Evolutionary conservation across 2,797 vertebrate species (phyloP), one percentile per base, ranked within the genome.

Genomic region (Phoebastria nigripes): DNA sequence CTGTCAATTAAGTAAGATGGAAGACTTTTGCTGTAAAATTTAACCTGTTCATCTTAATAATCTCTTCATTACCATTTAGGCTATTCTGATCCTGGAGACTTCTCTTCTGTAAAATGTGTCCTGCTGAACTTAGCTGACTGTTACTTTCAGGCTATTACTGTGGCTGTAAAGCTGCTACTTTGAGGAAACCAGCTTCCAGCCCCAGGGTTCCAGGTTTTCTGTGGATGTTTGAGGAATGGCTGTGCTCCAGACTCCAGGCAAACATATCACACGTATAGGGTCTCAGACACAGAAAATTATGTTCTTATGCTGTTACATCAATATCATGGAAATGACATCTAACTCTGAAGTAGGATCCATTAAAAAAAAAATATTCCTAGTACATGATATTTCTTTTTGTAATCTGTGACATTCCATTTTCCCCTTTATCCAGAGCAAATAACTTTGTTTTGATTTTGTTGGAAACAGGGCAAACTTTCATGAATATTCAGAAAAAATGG

Each of bases 241-340:
- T 73, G 25, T 25, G 8, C n/a, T 90, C 24, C 29, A 63, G 41
- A 71, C 8, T 58, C 20, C 1, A 0, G 2, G 6, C 1, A 15
- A 73, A 72, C 29, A 6, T 19, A 44, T 11, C 17, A 47, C n/a
- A 70, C 1, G 1, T 6, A 0, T 7, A 41, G 12, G 16, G 2
- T 52, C 29, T 82, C 55, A 35, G 44, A 37, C 17, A 58, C 0
- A 4, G 55, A 70, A 82, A 72, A 87, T 42, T 0, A 14, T 58
- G 37, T 82, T 59, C 31, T 62, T 72, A 44, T 21, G 21, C 4
- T 25, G 16, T 59, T 62, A 55, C 2, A 2, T 46, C 35, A 52
- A 9, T 46, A 18, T 33, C 58, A 59, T 25, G 12, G 13, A 82
- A 87, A 70, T 14, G 0, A 22, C 12, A 47, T 14, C 4, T n/a